Percentiles rank a stretch among this genome's conserved stretches.
These are phyloP conservation scores for Girardinichthys multiradiatus DNA, from an alignment of 2,113 vertebrate species.

Conservation along the genomic window DNA sequence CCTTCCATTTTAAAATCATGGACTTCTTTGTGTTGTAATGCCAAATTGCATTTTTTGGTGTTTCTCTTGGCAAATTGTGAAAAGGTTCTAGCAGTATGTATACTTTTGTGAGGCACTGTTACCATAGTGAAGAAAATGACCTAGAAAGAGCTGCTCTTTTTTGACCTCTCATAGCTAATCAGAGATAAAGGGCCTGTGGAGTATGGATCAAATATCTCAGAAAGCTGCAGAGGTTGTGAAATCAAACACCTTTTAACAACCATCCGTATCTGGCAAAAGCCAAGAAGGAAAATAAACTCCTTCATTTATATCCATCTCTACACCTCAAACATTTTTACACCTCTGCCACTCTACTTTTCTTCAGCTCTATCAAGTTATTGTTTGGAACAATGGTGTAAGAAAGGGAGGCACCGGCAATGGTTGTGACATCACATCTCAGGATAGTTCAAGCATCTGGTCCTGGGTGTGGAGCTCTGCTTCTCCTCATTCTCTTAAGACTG, in stretches of 20 bases:
- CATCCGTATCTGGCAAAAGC: slow-evolving; percentile 31
- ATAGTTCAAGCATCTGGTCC: slow-evolving; percentile 78
- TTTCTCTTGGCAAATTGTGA: too few relatives aligned
- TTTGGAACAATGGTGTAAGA: slow-evolving; percentile 47
- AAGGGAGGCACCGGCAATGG: slow-evolving; percentile 60
- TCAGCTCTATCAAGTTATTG: slow-evolving; percentile 38
- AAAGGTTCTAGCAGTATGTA: too few relatives aligned
- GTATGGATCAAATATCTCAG: background rate
- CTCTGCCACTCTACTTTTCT: slow-evolving; percentile 4
- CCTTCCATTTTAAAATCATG: too few relatives aligned
- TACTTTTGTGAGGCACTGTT: background rate
- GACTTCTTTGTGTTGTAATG: too few relatives aligned
- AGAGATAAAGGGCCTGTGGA: background rate
- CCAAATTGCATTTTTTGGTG: too few relatives aligned
- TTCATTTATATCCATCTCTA: slow-evolving; percentile 16
- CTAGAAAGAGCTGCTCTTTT: background rate
- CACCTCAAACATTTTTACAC: slow-evolving; percentile 6
- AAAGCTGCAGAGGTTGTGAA: slow-evolving; percentile 33
- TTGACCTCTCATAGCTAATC: background rate
- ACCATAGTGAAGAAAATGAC: background rate
- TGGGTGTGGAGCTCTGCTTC: slow-evolving; percentile 75
- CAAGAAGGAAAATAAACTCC: slow-evolving; percentile 23
- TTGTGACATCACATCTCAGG: slow-evolving; percentile 76
- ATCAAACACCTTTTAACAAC: slow-evolving; percentile 38
- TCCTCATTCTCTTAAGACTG: slow-evolving; percentile 61